Evolutionary conservation across 2,888 invertebrate genomes (phyloP).

Genomic region (Parnassius orleans): DNA sequence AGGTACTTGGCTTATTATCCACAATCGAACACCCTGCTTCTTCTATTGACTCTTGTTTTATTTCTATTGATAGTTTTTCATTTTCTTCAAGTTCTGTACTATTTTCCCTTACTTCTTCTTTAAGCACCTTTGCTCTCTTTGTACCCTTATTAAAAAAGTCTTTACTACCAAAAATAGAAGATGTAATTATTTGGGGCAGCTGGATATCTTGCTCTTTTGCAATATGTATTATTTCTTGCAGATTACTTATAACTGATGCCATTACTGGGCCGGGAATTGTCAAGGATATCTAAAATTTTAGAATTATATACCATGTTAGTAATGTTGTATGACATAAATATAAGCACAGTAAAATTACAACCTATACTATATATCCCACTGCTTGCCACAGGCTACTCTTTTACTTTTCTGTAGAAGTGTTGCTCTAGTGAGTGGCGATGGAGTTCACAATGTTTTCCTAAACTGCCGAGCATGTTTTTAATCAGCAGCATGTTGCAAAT

Average conservation of each 20-base stretch:
- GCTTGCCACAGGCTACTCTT: too few species aligned
- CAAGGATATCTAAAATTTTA: conserved; percentile 47
- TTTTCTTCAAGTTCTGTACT: background rate
- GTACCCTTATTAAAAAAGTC: background rate
- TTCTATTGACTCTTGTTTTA: conserved; percentile 4
- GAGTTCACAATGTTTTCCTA: too few species aligned
- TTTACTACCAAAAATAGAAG: background rate
- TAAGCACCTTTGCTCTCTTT: background rate
- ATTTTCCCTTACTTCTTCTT: too few species aligned
- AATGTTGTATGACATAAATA: too few species aligned
- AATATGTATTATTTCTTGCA: conserved; percentile 47
- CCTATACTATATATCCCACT: too few species aligned
- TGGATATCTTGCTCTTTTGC: conserved; percentile 47
- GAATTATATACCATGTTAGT: background rate
- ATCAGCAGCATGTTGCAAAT: too few species aligned
- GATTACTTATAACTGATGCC: conserved; percentile 43
- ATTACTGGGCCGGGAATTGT: conserved; percentile 51
- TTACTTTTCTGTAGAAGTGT: too few species aligned
- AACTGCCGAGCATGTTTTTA: too few species aligned
- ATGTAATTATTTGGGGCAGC: conserved; percentile 34
- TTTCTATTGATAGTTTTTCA: background rate
- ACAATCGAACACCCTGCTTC: background rate
- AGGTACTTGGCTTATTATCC: conserved; percentile 28
- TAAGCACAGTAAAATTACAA: too few species aligned
- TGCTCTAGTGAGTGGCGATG: too few species aligned